Base-by-base conservation (phyloP, 2,888 invertebrate species). In the Ectobius pallidus region DNA sequence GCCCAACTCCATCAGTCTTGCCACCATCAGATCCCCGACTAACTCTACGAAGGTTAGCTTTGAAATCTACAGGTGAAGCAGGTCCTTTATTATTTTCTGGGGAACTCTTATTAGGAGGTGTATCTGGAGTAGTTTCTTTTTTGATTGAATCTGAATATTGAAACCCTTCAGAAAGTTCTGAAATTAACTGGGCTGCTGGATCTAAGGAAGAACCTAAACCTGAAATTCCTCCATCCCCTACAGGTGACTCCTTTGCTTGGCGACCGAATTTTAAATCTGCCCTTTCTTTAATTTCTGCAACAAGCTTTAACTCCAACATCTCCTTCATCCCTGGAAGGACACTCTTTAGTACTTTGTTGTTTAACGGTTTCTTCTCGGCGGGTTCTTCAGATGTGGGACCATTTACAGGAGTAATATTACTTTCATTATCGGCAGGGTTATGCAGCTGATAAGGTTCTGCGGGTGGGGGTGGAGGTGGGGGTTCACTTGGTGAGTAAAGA, bases 121-220 rank as follows among this genome's bases (percentile, higher is more conserved):
- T 65, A 11, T 65, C 65, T 11, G 65, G 65, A 3, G 65, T 65
- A 16, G 11, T 25, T 25, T 65, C 65, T 18, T 30, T 65, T 22
- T 65, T 65, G 16, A 7, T n/a, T 2, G 65, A 65, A 46, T 65
- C 65, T 44, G 65, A 30, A 27, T 27, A 27, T 25, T 77, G 92
- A 79, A 95, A 88, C 79, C 91, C 92, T 82, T 95, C 95, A 67
- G 94, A 94, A 70, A 95, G 86, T 83, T 95, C 95, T 16, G 91
- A 92, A 11, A 95, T 91, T 76, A 95, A 85, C 79, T 94, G 90
- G 68, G 92, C 87, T 14, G 92, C 93, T 0, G 94, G 94, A 82
- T 94, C 93, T 77, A 87, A 82, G 74, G 76, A 87, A 86, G 84
- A 80, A 1, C 78, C 79, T 2, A 81, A 78, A 2, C 79, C 75